Evolutionary conservation across 1,140 invertebrate species (phyloP).

Genomic region (Sitodiplosis mosellana): DNA sequence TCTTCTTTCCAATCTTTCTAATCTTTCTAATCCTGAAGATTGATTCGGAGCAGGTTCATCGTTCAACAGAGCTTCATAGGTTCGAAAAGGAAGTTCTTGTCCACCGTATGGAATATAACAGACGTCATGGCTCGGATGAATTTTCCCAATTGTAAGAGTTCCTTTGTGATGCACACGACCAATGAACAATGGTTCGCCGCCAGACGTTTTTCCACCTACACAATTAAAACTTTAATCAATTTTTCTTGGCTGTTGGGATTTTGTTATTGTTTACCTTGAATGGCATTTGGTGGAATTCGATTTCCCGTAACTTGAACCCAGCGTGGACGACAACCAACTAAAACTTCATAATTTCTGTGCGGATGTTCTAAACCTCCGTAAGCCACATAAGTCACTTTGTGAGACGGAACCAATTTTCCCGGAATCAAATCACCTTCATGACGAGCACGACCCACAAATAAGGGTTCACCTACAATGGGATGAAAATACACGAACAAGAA

Average conservation of each 20-base stretch:
- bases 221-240: too few relatives aligned
- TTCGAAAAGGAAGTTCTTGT: slow-evolving; percentile 44
- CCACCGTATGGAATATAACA: slow-evolving; percentile 57
- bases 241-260: too few relatives aligned
- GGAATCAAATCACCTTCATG: slow-evolving; percentile 60
- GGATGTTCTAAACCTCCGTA: slow-evolving; percentile 63
- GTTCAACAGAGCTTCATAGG: slow-evolving; percentile 65
- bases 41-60: too few relatives aligned
- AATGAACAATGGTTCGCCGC: slow-evolving; percentile 52
- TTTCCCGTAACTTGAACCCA: slow-evolving; percentile 42
- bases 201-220: slow-evolving; percentile 52
- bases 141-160: slow-evolving; percentile 46
- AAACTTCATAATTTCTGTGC: slow-evolving; percentile 51
- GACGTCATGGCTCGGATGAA: slow-evolving; percentile 47
- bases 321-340: slow-evolving; percentile 34
- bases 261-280: too few relatives aligned
- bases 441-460: slow-evolving; percentile 50
- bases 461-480: too few relatives aligned
- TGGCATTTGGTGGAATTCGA: slow-evolving; percentile 47
- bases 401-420: slow-evolving; percentile 54
- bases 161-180: slow-evolving; percentile 47
- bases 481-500: too few relatives aligned
- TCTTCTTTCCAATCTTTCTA: too few relatives aligned
- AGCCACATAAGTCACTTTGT: slow-evolving; percentile 52
- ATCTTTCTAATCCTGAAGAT: too few relatives aligned